Conservation (phyloP, 2,113 vertebrate genomes). For the Triplophysa siluroides region DNA sequence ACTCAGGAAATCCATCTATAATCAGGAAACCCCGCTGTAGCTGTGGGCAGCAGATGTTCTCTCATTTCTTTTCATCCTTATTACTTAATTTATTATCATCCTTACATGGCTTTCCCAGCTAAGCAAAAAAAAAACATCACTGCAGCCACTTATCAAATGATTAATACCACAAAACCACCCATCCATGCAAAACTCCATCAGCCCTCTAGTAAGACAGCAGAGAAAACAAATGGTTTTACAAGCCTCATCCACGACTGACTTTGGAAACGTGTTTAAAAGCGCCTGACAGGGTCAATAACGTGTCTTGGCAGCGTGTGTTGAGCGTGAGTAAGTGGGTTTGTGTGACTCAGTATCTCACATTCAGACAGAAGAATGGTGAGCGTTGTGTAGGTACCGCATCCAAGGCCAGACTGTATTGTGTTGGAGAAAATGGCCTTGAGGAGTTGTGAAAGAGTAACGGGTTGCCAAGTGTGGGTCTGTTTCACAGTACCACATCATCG, state of each 20-base stretch:
- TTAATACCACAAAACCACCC: not conserved
- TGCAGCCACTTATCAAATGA: conserved; percentile 5
- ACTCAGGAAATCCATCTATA: not conserved
- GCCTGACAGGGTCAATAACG: conserved; percentile 23
- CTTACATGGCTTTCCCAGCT: not conserved
- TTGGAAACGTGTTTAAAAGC: conserved; percentile 13
- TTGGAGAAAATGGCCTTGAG: not conserved
- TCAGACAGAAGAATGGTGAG: conserved; percentile 39
- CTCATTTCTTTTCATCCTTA: conserved; percentile 7
- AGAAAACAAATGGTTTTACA: not conserved
- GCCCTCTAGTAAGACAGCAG: not conserved
- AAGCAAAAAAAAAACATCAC: conserved; percentile 6
- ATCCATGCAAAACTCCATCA: not conserved
- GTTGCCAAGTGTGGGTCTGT: not conserved
- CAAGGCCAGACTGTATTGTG: conserved; percentile 33
- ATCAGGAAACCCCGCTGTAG: not conserved
- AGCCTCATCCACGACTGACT: conserved; percentile 3
- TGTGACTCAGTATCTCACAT: conserved; percentile 25
- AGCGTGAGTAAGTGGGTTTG: conserved; percentile 28
- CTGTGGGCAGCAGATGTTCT: not conserved
- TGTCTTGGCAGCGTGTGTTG: conserved; percentile 17
- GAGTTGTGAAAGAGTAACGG: not conserved
- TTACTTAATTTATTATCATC: not conserved
- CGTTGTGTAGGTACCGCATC: conserved; percentile 4
- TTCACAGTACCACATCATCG: not conserved